phyloP scores from a whole-genome alignment of 1,140 invertebrate genomes.

The Chironomus tepperi region DNA sequence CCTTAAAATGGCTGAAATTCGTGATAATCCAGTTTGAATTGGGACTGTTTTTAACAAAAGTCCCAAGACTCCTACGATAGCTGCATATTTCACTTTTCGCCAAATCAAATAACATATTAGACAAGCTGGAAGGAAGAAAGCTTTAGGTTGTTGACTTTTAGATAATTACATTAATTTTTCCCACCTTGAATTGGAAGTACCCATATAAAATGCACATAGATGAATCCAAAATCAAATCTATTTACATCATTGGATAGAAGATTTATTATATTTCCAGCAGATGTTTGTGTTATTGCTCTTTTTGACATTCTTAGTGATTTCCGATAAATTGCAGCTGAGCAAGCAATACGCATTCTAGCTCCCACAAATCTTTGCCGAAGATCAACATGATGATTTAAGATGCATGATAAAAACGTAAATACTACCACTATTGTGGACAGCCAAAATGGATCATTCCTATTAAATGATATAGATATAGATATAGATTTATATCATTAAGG shows the following conservation, averaged over 20 bases:
- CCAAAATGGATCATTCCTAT: constrained; percentile 37
- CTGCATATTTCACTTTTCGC: constrained; percentile 53
- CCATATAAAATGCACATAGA: constrained; percentile 56
- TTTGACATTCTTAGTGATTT: constrained; percentile 54
- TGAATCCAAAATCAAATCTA: constrained; percentile 52
- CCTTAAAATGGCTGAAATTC: constrained; percentile 40
- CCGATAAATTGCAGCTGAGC: constrained; percentile 50
- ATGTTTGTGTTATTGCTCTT: constrained; percentile 56
- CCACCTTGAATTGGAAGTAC: constrained; percentile 56
- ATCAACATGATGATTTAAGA: constrained; percentile 39
- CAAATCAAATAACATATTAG: constrained; percentile 58
- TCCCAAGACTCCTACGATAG: constrained; percentile 58
- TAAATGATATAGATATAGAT: constrained; percentile 26
- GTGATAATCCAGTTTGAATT: constrained; percentile 54
- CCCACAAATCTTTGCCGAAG: constrained; percentile 37
- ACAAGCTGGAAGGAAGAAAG: constrained; percentile 26
- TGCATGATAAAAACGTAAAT: constrained; percentile 34
- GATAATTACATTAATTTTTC: too few relatives aligned
- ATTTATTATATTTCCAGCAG: constrained; percentile 75
- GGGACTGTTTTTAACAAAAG: constrained; percentile 52
- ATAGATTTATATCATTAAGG: too few relatives aligned
- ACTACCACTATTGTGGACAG: constrained; percentile 33
- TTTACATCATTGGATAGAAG: constrained; percentile 72
- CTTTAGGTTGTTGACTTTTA: too few relatives aligned
- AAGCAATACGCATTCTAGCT: constrained; percentile 46